A percentile compares a stretch with the other conserved stretches of the same genome.
These are phyloP conservation scores for Platalea minor DNA, from an alignment of 2,797 vertebrate genomes.

Conservation along the genomic window DNA sequence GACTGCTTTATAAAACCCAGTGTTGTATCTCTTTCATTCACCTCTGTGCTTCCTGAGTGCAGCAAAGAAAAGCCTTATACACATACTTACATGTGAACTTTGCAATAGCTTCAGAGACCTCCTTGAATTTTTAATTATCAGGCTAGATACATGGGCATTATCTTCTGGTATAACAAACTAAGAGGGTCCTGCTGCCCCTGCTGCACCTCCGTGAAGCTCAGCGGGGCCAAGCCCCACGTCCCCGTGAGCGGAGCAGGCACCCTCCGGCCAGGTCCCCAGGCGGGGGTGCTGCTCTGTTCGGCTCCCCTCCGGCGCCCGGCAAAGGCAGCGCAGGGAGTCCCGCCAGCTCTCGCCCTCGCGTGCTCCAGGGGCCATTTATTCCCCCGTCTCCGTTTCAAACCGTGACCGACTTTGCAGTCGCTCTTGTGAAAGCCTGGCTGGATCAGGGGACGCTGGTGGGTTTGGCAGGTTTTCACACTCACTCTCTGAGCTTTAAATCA, in stretches of 20 bases:
- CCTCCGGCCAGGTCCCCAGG: fast-evolving
- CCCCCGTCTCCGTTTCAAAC: background rate
- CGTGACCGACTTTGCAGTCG: fast-evolving
- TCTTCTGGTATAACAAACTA: background rate
- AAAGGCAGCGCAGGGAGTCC: background rate
- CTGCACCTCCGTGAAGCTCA: background rate
- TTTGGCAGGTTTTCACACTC: constrained; percentile 28
- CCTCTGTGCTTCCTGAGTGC: background rate
- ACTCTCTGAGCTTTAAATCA: constrained; percentile 5
- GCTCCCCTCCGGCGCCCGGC: fast-evolving
- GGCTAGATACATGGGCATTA: background rate
- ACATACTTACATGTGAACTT: background rate
- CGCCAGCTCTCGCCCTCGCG: fast-evolving
- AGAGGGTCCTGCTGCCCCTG: background rate
- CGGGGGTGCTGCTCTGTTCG: background rate
- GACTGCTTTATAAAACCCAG: background rate
- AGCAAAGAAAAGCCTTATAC: background rate
- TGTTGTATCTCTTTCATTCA: background rate
- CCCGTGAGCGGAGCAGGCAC: background rate
- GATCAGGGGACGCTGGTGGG: background rate
- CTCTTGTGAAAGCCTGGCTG: background rate
- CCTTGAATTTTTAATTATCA: background rate
- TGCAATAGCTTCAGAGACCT: background rate
- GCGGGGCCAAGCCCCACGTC: fast-evolving
- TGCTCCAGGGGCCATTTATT: background rate